phyloP scores from a whole-genome alignment of 2,113 vertebrate species.

The Callospermophilus lateralis region DNA sequence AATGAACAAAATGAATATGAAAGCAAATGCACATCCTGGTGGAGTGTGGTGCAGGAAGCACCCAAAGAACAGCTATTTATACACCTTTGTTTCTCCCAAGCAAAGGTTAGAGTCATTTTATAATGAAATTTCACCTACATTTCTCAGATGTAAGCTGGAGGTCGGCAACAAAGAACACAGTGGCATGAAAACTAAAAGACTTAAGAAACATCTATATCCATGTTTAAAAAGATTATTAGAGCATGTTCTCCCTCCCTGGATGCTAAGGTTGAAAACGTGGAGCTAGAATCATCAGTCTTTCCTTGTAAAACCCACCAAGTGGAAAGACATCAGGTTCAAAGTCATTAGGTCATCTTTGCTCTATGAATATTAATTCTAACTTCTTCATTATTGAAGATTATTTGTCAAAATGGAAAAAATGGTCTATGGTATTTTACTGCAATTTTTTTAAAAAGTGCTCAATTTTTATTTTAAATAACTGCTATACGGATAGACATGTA shows the following conservation, averaged over 20 bases:
- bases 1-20: constrained; percentile 26
- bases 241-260: not conserved
- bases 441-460: not conserved
- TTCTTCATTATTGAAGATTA: constrained; percentile 35
- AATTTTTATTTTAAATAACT: not conserved
- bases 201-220: not conserved
- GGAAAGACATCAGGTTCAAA: constrained; percentile 9
- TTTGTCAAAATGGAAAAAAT: not conserved
- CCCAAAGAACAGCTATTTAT: constrained; percentile 30
- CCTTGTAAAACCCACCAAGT: not conserved
- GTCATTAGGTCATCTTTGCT: constrained; percentile 27
- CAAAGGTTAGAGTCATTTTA: constrained; percentile 23
- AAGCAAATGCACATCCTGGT: not conserved
- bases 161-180: constrained; percentile 5
- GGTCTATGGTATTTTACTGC: not conserved
- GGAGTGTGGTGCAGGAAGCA: not conserved
- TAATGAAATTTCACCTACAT: not conserved
- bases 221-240: constrained; percentile 28
- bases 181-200: not conserved
- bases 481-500: no score
- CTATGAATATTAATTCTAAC: not conserved
- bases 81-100: constrained; percentile 10
- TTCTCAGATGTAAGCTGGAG: not conserved
- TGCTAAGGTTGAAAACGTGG: not conserved
- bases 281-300: not conserved